Conservation (phyloP, 2,888 invertebrate genomes). For the Rhaphigaster nebulosa region DNA sequence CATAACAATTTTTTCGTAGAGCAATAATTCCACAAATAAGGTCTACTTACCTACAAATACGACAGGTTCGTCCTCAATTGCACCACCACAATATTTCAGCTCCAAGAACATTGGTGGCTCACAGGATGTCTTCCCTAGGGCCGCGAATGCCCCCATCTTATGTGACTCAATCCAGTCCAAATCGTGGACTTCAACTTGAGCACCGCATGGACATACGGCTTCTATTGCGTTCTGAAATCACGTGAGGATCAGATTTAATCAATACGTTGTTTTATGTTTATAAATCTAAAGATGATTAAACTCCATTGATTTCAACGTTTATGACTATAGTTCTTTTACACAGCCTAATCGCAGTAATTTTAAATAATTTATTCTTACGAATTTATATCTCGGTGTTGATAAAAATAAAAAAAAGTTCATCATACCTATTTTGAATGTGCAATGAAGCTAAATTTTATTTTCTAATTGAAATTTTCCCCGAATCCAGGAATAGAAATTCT, state of each 20-base stretch:
- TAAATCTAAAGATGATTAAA: background rate
- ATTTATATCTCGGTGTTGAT: too few species aligned
- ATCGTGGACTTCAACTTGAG: conserved; percentile 72
- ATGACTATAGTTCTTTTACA: too few species aligned
- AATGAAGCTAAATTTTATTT: too few species aligned
- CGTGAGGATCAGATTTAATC: background rate
- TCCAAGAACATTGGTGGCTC: conserved; percentile 78
- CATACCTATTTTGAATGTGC: too few species aligned
- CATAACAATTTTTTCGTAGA: too few species aligned
- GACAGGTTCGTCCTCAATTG: conserved; percentile 69
- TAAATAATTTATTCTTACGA: too few species aligned
- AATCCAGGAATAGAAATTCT: too few species aligned
- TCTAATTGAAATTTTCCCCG: too few species aligned
- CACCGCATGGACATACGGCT: conserved; percentile 69
- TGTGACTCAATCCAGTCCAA: conserved; percentile 75
- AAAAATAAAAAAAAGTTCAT: too few species aligned
- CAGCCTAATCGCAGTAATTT: too few species aligned
- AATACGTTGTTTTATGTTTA: background rate
- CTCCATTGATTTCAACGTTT: too few species aligned
- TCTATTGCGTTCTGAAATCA: conserved; percentile 68
- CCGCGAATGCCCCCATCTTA: conserved; percentile 77
- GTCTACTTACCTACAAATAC: conserved; percentile 76
- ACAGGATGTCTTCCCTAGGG: conserved; percentile 75
- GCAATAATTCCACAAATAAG: too few species aligned
- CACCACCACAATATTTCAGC: conserved; percentile 73